phyloP scores from a whole-genome alignment of 2,797 vertebrate species.

The Sitta carolinensis region DNA sequence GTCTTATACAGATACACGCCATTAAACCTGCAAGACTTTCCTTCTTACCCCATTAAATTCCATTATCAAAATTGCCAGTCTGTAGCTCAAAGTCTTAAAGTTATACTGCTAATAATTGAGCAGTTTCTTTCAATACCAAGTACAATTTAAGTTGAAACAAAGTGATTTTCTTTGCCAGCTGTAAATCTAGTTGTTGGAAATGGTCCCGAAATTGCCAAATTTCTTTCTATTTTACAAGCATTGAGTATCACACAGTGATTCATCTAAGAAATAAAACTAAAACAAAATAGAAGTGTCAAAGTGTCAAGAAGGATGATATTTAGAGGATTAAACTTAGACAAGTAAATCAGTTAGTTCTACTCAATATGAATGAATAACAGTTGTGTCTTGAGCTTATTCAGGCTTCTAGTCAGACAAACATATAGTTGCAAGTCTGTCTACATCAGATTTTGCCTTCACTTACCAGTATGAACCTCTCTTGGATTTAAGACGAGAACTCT shows the following conservation, averaged over 20 bases:
- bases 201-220: constrained; percentile 9
- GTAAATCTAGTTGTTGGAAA: constrained; percentile 24
- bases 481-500: not conserved
- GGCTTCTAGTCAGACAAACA: not conserved
- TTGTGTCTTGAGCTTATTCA: not conserved
- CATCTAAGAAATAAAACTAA: not conserved
- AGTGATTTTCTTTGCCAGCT: constrained; percentile 25
- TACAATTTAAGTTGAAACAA: constrained; percentile 45
- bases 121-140: constrained; percentile 48
- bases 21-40: constrained; percentile 67
- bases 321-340: not conserved
- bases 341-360: not conserved
- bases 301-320: not conserved
- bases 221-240: constrained; percentile 4
- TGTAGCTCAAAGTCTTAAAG: constrained; percentile 60
- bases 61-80: constrained; percentile 67
- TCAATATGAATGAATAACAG: not conserved
- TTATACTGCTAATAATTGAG: constrained; percentile 41
- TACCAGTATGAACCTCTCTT: not conserved
- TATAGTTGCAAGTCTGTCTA: not conserved
- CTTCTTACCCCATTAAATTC: constrained; percentile 68
- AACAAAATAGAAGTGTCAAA: not conserved
- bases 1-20: constrained; percentile 60
- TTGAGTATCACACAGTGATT: not conserved
- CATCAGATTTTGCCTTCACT: not conserved